Base-by-base conservation (phyloP, 2,113 vertebrate species). In the Vidua macroura region DNA sequence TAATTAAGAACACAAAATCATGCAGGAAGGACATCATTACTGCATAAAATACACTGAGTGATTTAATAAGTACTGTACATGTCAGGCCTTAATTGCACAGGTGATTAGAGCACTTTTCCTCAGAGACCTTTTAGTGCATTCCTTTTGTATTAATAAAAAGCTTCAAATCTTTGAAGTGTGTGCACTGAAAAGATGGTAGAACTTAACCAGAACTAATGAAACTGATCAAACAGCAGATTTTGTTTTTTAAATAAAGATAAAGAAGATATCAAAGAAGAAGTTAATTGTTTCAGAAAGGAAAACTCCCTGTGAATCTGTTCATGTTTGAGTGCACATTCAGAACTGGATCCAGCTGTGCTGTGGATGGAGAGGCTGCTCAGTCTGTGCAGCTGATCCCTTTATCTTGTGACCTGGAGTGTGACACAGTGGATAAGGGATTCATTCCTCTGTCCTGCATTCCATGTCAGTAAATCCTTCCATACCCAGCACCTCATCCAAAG, bases 341-440 rank as follows among this genome's bases (percentile, higher is more conserved):
- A 56, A 9, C 70, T 82, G 70, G 58, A 41, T 69, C 23, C 75
- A 85, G 82, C 78, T 85, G 82, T 37, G 2, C 39, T 76, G 74
- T 49, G 10, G 66, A 28, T 86, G 78, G 39, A 35, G 74, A 70
- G 58, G 49, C 49, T 64, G 75, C 82, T 52, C 59, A 18, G 55
- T 39, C 58, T 3, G 0, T 56, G 60, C 74, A 84, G 81, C 90
- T 87, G 77, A 94, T 95, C 59, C 59, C 68, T 83, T 90, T 88
- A 81, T 93, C 90, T 81, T 78, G 80, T 95, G 92, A 92, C 83
- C 79, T 74, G 30, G 55, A 70, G 68, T 83, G 90, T 88, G 95
- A 86, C 92, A 78, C 60, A 58, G 75, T 0, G 1, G 86, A 59
- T 93, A 66, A 88, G 43, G 79, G 68, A 72, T 84, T 93, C 39